Evolutionary conservation across 1,140 invertebrate species (phyloP).

Genomic region (Homalodisca vitripennis): DNA sequence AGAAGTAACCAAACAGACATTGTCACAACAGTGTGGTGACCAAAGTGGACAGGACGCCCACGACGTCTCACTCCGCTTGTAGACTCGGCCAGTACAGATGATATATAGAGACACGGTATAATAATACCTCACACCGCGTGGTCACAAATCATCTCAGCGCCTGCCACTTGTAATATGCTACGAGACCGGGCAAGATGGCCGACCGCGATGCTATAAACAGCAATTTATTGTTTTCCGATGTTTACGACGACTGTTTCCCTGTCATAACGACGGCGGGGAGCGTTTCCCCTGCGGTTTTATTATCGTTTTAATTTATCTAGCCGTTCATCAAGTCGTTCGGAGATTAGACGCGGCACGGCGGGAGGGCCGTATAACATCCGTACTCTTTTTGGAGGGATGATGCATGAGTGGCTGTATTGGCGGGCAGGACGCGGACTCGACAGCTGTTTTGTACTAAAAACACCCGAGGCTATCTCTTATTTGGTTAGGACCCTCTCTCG

Average conservation of each 20-base stretch:
- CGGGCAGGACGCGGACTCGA: too few relatives aligned
- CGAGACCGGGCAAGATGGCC: conserved; percentile 16
- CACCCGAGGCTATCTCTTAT: conserved; percentile 8
- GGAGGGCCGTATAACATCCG: background rate
- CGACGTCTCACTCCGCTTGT: background rate
- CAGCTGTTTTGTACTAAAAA: conserved; percentile 31
- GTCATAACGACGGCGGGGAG: conserved; percentile 28
- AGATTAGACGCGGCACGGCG: background rate
- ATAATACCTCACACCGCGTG: conserved; percentile 20
- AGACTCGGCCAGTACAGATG: background rate
- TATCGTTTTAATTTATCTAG: conserved; percentile 35
- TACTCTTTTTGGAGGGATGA: background rate
- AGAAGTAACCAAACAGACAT: too few relatives aligned
- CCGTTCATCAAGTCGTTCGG: conserved; percentile 28
- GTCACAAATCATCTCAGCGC: conserved; percentile 27
- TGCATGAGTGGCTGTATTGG: background rate
- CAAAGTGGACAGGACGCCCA: too few relatives aligned
- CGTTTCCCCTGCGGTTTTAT: conserved; percentile 33
- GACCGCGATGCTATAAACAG: conserved; percentile 29
- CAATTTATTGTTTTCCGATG: conserved; percentile 35
- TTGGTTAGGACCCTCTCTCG: conserved; percentile 25
- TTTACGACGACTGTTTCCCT: conserved; percentile 32
- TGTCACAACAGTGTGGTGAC: too few relatives aligned
- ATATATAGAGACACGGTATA: background rate
- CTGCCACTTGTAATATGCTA: conserved; percentile 11